phyloP scores from a whole-genome alignment of 2,888 invertebrate genomes.

The Lasioglossum morio region DNA sequence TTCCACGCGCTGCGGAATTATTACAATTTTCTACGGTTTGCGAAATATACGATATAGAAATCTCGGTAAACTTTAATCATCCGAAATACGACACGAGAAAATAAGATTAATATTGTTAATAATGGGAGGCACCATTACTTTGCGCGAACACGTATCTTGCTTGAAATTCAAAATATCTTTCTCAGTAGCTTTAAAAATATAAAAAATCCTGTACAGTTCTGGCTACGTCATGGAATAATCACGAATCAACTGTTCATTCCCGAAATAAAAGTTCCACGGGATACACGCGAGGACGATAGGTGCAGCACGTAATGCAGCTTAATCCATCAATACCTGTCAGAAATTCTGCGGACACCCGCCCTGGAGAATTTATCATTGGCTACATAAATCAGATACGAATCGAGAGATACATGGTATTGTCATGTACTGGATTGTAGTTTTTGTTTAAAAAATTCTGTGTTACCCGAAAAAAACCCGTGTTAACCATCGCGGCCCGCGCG shows the following conservation, averaged over 20 bases:
- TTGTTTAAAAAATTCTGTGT: not conserved
- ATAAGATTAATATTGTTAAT: not conserved
- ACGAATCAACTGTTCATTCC: conserved; percentile 58
- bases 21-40: conserved; percentile 34
- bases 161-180: too few relatives aligned
- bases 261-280: conserved; percentile 74
- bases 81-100: not conserved
- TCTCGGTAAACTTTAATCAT: conserved; percentile 57
- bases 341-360: conserved; percentile 54
- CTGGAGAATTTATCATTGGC: conserved; percentile 71
- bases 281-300: conserved; percentile 68
- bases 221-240: not conserved
- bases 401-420: conserved; percentile 32
- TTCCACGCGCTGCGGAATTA: conserved; percentile 12
- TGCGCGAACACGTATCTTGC: too few relatives aligned
- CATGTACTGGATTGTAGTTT: not conserved
- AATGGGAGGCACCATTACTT: not conserved
- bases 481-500: not conserved
- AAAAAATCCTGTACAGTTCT: too few relatives aligned
- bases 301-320: conserved; percentile 68
- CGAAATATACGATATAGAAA: conserved; percentile 31
- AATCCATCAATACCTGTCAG: conserved; percentile 76
- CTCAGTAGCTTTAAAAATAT: not conserved
- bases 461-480: not conserved
- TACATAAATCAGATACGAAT: conserved; percentile 68